Evolutionary conservation across 2,797 vertebrate genomes (phyloP).

Genomic region (Schizopygopsis malacanthus): DNA sequence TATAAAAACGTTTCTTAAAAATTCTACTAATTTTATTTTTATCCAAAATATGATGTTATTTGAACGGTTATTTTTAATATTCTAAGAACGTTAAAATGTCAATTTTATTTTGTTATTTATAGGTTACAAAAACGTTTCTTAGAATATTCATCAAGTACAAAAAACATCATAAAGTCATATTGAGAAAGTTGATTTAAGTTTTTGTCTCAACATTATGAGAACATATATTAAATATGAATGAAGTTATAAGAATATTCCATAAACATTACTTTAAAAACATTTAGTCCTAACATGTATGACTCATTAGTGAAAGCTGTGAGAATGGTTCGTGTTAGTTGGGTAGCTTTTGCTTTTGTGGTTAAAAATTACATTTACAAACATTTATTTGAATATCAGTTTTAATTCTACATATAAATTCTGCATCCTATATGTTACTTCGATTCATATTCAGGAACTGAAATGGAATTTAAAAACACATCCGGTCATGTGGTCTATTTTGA

Average conservation of each 20-base stretch:
- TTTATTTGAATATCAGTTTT: background rate
- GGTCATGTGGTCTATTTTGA: background rate
- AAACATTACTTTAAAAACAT: background rate
- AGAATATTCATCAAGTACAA: background rate
- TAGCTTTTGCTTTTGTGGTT: background rate
- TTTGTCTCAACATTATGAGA: too few relatives aligned
- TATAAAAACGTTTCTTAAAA: too few relatives aligned
- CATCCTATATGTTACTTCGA: background rate
- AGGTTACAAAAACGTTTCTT: background rate
- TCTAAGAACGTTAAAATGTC: too few relatives aligned
- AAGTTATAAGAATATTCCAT: background rate
- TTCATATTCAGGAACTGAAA: background rate
- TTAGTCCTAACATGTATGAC: background rate
- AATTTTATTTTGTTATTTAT: background rate
- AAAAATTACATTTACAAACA: background rate
- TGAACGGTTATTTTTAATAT: too few relatives aligned
- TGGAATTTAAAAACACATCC: background rate
- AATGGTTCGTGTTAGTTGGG: background rate
- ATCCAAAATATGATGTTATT: too few relatives aligned
- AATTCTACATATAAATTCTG: background rate
- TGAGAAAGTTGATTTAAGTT: too few relatives aligned
- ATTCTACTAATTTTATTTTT: too few relatives aligned
- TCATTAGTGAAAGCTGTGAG: background rate
- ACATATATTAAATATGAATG: background rate
- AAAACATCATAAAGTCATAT: background rate